Base-by-base conservation (phyloP, 2,113 vertebrate species). In the Gavia stellata region DNA sequence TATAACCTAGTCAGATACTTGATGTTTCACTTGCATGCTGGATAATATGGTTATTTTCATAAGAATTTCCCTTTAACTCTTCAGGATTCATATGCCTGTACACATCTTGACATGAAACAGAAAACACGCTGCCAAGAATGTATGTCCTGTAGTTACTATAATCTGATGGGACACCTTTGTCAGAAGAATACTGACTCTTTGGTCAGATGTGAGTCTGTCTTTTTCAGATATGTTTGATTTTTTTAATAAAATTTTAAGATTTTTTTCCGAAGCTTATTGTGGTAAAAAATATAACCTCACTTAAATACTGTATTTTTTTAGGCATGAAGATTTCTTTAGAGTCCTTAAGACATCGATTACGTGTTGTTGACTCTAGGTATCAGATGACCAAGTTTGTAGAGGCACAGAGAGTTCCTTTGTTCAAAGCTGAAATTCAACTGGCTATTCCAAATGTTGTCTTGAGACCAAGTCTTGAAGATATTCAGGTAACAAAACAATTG, bases 71-170 rank as follows among this genome's bases (percentile, higher is more conserved):
- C 34, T 92, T 67, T 90, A 53, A 71, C n/a, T 59, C 9, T 82
- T 73, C 86, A 99, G 98, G 98, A 97, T 40, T 97, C 97, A 5
- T 98, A 97, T 16, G 29, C 92, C 45, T 99, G 98, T 95, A 91
- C 97, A 36, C 97, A 98, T 81, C 96, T 96, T 24, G 98, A 98
- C 71, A 34, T 66, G 55, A 98, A 98, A 75, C 98, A 97, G 59
- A 98, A 98, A 97, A 98, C 97, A n/a, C 98, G 98, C 49, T 99
- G 98, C 96, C 98, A 98, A 87, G 97, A 97, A 8, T 99, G 98
- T 81, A 90, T 98, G 63, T 96, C 98, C 12, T 99, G 98, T 91
- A 66, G 86, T 74, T 98, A 94, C 97, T 99, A 98, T 94, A 98
- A 97, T 89, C 90, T 98, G 92, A 97, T 98, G 92, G 98, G 97